phyloP scores from a whole-genome alignment of 2,113 vertebrate species.

The Psephotus haematonotus region DNA sequence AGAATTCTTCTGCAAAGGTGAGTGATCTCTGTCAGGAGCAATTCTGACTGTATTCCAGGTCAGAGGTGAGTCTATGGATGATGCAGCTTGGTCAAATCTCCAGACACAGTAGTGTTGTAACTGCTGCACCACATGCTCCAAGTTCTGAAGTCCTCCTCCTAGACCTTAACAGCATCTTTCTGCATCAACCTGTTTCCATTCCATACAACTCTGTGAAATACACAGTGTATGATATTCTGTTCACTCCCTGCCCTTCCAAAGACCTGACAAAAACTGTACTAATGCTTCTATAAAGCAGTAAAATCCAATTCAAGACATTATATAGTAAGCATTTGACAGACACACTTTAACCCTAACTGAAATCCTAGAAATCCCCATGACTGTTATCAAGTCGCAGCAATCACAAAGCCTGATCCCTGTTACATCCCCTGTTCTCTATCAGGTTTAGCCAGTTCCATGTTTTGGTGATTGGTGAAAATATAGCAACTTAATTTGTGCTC shows the following conservation, averaged over 20 bases:
- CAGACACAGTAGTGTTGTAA: background rate
- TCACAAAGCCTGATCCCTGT: background rate
- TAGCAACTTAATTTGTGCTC: background rate
- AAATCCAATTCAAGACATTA: background rate
- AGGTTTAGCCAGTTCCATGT: background rate
- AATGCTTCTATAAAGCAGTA: background rate
- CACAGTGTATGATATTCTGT: background rate
- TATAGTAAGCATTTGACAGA: background rate
- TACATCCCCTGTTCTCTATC: background rate
- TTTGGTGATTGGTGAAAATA: background rate
- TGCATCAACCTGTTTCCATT: background rate
- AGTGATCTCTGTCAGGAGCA: background rate
- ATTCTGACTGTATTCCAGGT: background rate
- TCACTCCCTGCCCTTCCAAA: background rate
- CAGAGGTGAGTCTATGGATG: background rate
- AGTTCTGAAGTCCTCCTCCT: background rate
- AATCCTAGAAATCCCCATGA: background rate
- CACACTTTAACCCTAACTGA: background rate
- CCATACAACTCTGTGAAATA: background rate
- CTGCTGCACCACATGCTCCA: background rate
- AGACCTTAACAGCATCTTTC: background rate
- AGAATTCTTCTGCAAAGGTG: background rate
- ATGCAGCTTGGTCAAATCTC: background rate
- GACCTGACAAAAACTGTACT: background rate
- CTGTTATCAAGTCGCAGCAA: background rate